Percentiles rank a stretch among this genome's conserved stretches.
Evolutionary conservation across 2,888 invertebrate genomes (phyloP).

Genomic region (Laothoe populi): DNA sequence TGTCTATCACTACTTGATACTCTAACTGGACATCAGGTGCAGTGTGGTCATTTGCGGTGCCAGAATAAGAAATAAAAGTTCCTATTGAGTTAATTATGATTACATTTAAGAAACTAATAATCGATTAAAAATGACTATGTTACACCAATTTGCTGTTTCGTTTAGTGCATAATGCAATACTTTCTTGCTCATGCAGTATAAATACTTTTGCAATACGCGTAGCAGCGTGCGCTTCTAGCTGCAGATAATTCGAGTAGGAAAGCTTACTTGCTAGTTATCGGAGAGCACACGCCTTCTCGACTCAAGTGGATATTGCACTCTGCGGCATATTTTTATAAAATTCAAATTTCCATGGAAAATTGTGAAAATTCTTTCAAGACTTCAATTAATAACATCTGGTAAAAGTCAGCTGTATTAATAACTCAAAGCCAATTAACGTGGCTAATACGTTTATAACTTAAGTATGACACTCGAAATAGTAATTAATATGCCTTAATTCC

Average conservation of each 20-base stretch:
- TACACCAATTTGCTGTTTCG: too few relatives aligned
- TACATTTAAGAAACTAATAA: too few relatives aligned
- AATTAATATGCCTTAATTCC: background rate
- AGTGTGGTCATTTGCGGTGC: too few relatives aligned
- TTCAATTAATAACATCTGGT: background rate
- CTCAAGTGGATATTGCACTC: slow-evolving; percentile 30
- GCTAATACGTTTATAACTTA: background rate
- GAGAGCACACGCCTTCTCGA: slow-evolving; percentile 43
- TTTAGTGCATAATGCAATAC: background rate
- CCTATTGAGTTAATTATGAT: too few relatives aligned
- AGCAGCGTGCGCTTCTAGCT: background rate
- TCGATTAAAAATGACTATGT: too few relatives aligned
- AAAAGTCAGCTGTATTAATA: background rate
- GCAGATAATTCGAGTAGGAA: slow-evolving; percentile 45
- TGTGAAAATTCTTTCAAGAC: background rate
- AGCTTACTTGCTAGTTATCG: slow-evolving; percentile 62
- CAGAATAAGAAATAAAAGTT: too few relatives aligned
- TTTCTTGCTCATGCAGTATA: background rate
- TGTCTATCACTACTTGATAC: too few relatives aligned
- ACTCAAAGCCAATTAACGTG: background rate
- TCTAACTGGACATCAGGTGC: too few relatives aligned
- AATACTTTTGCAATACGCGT: background rate
- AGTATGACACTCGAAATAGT: background rate
- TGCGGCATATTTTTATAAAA: slow-evolving; percentile 2
- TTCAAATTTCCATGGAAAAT: background rate